phyloP scores from a whole-genome alignment of 2,888 invertebrate genomes.

The Lordiphosa fenestrarum region DNA sequence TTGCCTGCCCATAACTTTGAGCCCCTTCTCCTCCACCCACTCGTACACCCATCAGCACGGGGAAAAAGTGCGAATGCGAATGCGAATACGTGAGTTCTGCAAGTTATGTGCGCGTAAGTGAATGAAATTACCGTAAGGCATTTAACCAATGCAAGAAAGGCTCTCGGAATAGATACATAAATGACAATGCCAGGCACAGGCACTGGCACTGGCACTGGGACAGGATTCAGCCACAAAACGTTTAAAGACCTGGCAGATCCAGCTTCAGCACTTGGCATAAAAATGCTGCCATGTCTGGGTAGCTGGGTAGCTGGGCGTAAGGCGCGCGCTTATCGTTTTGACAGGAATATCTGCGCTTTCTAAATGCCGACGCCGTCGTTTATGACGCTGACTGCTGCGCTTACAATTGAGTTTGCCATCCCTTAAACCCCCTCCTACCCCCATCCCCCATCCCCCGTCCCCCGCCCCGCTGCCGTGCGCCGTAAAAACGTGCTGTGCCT shows the following conservation, averaged over 20 bases:
- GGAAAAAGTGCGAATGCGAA: constrained; percentile 47
- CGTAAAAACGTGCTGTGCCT: constrained; percentile 73
- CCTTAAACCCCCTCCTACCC: background rate
- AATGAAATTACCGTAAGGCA: constrained; percentile 79
- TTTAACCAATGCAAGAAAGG: constrained; percentile 73
- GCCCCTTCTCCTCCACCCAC: constrained; percentile 17
- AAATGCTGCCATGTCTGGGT: constrained; percentile 42
- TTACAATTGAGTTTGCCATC: constrained; percentile 61
- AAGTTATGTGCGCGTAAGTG: constrained; percentile 78
- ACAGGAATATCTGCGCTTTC: constrained; percentile 76
- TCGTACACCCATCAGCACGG: background rate
- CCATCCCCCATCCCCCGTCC: background rate
- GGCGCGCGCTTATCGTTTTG: constrained; percentile 69
- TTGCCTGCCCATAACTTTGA: constrained; percentile 57
- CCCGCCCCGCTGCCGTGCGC: constrained; percentile 23
- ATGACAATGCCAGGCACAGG: constrained; percentile 60
- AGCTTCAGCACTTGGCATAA: constrained; percentile 72
- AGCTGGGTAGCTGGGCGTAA: background rate
- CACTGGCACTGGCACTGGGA: background rate
- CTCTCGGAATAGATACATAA: constrained; percentile 71
- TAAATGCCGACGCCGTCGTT: constrained; percentile 73
- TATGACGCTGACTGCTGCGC: constrained; percentile 65
- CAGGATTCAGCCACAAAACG: constrained; percentile 55
- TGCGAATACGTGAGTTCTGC: constrained; percentile 78
- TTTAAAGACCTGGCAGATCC: constrained; percentile 57